A percentile compares a stretch with the other conserved stretches of the same genome.
phyloP scores from a whole-genome alignment of 2,797 vertebrate genomes.

The Scolopax rusticola region DNA sequence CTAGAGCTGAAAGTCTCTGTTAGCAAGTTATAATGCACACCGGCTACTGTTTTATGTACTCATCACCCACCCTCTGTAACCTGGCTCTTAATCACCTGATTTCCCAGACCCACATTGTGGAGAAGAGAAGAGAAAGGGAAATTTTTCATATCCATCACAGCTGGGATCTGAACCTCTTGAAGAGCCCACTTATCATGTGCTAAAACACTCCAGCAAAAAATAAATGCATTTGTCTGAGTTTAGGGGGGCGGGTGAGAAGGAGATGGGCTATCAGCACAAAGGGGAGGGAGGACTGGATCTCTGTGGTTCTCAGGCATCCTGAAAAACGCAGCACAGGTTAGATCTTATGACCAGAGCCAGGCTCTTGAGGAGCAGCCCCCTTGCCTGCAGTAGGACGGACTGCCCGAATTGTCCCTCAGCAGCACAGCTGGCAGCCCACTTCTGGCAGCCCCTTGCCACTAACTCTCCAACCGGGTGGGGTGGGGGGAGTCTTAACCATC shows the following conservation, averaged over 20 bases:
- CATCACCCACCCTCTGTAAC: background rate
- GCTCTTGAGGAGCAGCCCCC: background rate
- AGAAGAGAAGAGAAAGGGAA: background rate
- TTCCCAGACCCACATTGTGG: background rate
- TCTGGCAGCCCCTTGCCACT: background rate
- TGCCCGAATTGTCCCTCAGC: background rate
- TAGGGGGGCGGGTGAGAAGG: background rate
- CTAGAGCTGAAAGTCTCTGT: background rate
- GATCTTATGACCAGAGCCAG: background rate
- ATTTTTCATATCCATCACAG: background rate
- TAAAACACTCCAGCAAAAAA: background rate
- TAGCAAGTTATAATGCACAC: background rate
- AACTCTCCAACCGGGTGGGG: background rate
- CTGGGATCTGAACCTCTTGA: background rate
- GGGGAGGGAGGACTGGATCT: background rate
- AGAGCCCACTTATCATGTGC: background rate
- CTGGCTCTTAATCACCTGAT: rapidly evolving
- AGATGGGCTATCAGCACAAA: background rate
- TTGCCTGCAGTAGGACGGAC: background rate
- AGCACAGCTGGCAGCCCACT: background rate
- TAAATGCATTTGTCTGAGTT: background rate
- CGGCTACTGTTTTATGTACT: background rate
- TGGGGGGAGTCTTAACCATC: rapidly evolving
- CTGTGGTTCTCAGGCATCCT: background rate
- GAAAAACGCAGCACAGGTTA: background rate